These are phyloP conservation scores for Exephanes ischioxanthus DNA, from an alignment of 2,888 invertebrate genomes.

Conservation along the genomic window DNA sequence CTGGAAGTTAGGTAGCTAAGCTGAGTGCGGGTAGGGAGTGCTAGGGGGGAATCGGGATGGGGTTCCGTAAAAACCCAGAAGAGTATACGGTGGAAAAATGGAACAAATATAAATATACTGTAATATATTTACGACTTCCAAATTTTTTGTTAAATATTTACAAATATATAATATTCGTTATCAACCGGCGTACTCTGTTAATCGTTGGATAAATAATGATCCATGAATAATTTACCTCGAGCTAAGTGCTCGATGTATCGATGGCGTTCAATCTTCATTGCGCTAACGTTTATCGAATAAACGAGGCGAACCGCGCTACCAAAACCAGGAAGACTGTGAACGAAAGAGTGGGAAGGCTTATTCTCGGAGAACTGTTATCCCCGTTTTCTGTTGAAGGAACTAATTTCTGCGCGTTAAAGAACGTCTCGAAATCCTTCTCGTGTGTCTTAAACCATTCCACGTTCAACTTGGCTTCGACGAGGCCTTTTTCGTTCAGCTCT, in stretches of 20 bases:
- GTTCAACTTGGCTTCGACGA: constrained; percentile 35
- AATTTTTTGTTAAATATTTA: constrained; percentile 25
- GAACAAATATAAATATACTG: no score
- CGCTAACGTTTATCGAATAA: neutral
- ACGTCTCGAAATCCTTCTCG: constrained; percentile 27
- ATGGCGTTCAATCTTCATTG: neutral
- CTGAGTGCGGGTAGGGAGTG: no score
- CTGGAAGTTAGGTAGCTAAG: no score
- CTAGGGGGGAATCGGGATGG: no score
- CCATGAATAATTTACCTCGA: neutral
- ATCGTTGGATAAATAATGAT: constrained; percentile 9
- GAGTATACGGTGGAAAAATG: no score
- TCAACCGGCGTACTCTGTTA: neutral
- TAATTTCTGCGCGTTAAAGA: constrained; percentile 36
- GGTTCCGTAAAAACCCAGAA: no score
- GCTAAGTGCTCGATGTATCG: neutral
- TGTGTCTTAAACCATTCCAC: constrained; percentile 48
- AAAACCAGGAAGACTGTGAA: neutral
- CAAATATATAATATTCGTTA: constrained; percentile 22
- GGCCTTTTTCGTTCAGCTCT: constrained; percentile 14
- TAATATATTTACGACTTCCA: neutral
- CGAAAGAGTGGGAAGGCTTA: constrained; percentile 23
- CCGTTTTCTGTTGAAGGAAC: neutral
- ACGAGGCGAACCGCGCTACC: constrained; percentile 3
- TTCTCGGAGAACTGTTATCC: neutral